A percentile compares a stretch with the other conserved stretches of the same genome.
These are phyloP conservation scores for Sylvia atricapilla DNA, from an alignment of 2,113 vertebrate genomes.

Conservation along the genomic window DNA sequence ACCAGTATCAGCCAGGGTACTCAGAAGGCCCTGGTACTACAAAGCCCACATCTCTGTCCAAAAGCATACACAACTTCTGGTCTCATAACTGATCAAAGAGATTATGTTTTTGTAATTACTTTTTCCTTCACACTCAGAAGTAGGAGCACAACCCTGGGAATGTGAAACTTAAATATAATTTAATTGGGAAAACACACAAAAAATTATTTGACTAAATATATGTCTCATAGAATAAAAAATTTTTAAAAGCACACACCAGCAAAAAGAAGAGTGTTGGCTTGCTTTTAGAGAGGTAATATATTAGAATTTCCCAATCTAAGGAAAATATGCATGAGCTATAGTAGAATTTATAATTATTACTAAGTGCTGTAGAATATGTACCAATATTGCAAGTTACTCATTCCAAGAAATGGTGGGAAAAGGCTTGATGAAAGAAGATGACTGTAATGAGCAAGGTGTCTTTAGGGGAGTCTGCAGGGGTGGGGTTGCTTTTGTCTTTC, in stretches of 20 bases:
- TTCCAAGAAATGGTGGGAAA: background rate
- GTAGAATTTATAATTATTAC: background rate
- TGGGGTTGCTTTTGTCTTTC: background rate
- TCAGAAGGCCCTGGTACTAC: background rate
- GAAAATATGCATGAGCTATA: background rate
- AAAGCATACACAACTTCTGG: rapidly evolving
- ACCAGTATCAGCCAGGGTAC: background rate
- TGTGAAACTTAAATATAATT: background rate
- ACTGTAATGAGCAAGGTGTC: background rate
- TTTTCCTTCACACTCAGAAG: background rate
- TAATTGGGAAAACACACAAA: background rate
- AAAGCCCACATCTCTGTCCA: background rate
- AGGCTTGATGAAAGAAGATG: background rate
- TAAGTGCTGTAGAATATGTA: background rate
- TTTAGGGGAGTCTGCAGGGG: background rate
- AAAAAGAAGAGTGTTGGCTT: background rate
- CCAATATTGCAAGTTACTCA: background rate
- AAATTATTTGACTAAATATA: background rate
- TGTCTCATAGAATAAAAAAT: background rate
- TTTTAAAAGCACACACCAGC: background rate
- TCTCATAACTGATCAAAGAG: background rate
- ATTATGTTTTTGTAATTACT: background rate
- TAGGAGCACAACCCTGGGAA: background rate
- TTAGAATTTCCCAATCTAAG: background rate
- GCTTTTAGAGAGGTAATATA: background rate